phyloP scores from a whole-genome alignment of 2,113 vertebrate species.

The Saccopteryx leptura region DNA sequence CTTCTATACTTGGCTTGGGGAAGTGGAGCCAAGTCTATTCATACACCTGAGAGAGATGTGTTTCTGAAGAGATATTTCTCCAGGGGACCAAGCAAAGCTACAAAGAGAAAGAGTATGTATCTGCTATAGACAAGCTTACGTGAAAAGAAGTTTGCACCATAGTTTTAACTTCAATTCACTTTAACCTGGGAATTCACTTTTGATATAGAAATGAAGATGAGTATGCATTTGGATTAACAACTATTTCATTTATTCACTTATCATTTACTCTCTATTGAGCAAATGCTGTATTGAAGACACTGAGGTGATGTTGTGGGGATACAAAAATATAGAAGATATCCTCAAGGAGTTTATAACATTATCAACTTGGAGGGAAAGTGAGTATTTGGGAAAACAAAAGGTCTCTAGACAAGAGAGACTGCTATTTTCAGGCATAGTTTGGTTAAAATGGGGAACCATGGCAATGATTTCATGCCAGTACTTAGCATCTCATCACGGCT shows the following conservation, averaged over 20 bases:
- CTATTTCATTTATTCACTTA: neutral
- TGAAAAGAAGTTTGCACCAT: neutral
- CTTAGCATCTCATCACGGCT: neutral
- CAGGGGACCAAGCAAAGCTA: slow-evolving; percentile 75
- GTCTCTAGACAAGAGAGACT: neutral
- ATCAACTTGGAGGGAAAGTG: neutral
- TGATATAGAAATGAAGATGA: neutral
- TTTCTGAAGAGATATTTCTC: slow-evolving; percentile 62
- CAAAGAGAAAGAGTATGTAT: slow-evolving; percentile 7
- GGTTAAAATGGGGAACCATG: neutral
- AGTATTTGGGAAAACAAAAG: neutral
- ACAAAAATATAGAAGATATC: neutral
- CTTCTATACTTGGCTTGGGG: slow-evolving; percentile 12
- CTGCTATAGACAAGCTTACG: neutral
- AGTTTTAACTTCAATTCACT: neutral
- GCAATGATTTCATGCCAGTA: neutral
- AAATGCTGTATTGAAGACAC: neutral
- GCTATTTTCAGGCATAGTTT: neutral
- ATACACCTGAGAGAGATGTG: slow-evolving; percentile 22
- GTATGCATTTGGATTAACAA: neutral
- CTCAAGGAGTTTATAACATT: neutral
- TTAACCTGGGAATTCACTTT: neutral
- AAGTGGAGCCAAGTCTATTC: slow-evolving; percentile 54
- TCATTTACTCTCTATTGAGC: neutral
- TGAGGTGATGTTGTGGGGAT: neutral